Evolutionary conservation across 2,113 vertebrate genomes (phyloP).

Genomic region (Pogona vitticeps): DNA sequence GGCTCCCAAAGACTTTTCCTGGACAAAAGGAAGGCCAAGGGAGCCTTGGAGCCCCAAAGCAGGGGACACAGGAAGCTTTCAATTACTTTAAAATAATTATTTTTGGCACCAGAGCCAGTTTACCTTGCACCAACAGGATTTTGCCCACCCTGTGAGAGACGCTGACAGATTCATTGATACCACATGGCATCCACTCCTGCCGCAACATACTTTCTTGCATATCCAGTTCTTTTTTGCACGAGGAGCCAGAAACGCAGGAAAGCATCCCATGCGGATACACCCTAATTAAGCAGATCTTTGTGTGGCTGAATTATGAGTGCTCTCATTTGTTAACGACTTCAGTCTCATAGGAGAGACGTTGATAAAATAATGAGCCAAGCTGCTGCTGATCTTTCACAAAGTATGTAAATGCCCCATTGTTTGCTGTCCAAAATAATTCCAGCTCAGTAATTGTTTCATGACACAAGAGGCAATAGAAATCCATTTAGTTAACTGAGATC

Average conservation of each 20-base stretch:
- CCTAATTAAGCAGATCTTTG: slow-evolving; percentile 23
- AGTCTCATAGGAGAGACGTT: slow-evolving; percentile 34
- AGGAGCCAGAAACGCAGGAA: slow-evolving; percentile 1
- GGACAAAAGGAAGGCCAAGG: too few relatives aligned
- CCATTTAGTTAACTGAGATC: slow-evolving; percentile 15
- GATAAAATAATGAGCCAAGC: slow-evolving; percentile 23
- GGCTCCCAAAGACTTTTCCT: too few relatives aligned
- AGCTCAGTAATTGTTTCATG: neutral
- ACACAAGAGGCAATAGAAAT: slow-evolving; percentile 26
- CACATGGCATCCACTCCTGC: too few relatives aligned
- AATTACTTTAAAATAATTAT: too few relatives aligned
- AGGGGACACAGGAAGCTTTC: too few relatives aligned
- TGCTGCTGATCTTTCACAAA: slow-evolving; percentile 26
- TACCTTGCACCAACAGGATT: too few relatives aligned
- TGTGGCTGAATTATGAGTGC: slow-evolving; percentile 19
- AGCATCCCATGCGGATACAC: slow-evolving; percentile 8
- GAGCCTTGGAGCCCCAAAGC: too few relatives aligned
- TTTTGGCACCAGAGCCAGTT: too few relatives aligned
- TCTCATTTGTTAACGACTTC: slow-evolving; percentile 32
- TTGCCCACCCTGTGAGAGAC: too few relatives aligned
- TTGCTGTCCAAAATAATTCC: slow-evolving; percentile 21
- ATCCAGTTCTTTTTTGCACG: neutral
- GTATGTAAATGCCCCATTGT: slow-evolving; percentile 10
- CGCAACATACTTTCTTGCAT: neutral
- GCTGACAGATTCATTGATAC: too few relatives aligned